phyloP scores from a whole-genome alignment of 53 echinoderm and acorn worm genomes.

The Arbacia lixula region DNA sequence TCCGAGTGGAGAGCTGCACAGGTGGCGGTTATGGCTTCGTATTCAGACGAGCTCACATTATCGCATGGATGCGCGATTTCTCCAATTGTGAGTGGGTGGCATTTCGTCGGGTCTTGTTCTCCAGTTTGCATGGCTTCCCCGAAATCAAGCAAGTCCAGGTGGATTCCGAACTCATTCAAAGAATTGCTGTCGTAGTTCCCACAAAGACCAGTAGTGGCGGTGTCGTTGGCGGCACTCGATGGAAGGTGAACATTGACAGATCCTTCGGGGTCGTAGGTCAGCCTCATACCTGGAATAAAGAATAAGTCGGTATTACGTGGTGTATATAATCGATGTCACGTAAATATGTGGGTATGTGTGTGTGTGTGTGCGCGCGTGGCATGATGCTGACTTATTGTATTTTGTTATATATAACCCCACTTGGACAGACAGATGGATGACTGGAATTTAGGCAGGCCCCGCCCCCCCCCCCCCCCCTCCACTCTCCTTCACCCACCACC shows the following conservation, averaged over 20 bases:
- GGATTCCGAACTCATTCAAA: neutral
- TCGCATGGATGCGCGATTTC: constrained; percentile 5
- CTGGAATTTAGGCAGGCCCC: no score
- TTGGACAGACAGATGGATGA: no score
- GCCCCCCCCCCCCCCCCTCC: no score
- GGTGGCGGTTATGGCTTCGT: neutral
- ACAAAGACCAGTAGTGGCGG: constrained; percentile 37
- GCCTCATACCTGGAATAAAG: constrained; percentile 10
- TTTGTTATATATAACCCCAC: no score
- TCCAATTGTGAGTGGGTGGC: neutral
- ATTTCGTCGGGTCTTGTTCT: neutral
- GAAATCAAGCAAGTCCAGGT: neutral
- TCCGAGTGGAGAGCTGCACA: neutral
- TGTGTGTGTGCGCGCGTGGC: no score
- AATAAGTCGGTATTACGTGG: no score
- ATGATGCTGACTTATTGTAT: no score
- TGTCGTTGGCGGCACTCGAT: neutral
- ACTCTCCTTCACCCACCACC: no score
- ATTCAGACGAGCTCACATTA: neutral
- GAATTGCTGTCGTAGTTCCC: constrained; percentile 58
- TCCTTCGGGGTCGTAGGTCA: constrained; percentile 30
- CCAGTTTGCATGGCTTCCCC: neutral
- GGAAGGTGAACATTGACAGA: constrained; percentile 48
- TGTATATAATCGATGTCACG: no score
- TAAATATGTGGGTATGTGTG: no score